Base-by-base conservation (phyloP, 2,888 invertebrate genomes). In the Gymnoscelis rufifasciata region DNA sequence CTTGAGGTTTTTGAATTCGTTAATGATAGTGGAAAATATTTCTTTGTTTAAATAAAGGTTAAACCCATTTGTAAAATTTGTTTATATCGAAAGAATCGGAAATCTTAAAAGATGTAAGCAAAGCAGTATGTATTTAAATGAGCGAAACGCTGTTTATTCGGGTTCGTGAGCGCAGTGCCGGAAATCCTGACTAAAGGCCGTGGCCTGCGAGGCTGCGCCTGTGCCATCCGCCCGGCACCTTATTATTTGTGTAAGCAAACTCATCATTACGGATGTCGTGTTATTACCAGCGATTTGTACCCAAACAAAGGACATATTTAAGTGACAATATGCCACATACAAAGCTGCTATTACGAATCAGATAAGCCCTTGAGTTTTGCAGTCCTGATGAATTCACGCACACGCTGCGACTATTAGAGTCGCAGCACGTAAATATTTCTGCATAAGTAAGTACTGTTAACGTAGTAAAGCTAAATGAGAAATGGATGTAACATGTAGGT, bases 101-200 rank as follows among this genome's bases (percentile, higher is more conserved):
- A 2, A 19, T 19, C 5, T 19, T 5, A 19, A 3, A 19, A 19
- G 5, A 5, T 19, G 19, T 23, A 29, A 39, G 3, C 12, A 19
- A 39, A 39, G 1, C n/a, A 26, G 19, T 41, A 26, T 7, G 33
- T 33, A 13, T 14, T 31, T 35, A 45, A 51, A 37, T 60, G 59
- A 65, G 54, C 65, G 56, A 66, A 62, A 52, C 60, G 60, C 59
- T 66, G 67, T 70, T 70, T 59, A 62, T 67, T 64, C 65, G 66
- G 68, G 71, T 70, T 74, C 71, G 72, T 72, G 76, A 67, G 72
- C 71, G 70, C 62, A 69, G 61, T 82, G 78, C 81, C 86, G 86
- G 86, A 86, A 83, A 84, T 86, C 83, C 83, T 83, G 82, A 70
- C 69, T 63, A 70, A 74, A 82, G 83, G 83, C 76, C 83, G 71